Conservation (phyloP, 2,888 invertebrate genomes). For the Tenodera sinensis region DNA sequence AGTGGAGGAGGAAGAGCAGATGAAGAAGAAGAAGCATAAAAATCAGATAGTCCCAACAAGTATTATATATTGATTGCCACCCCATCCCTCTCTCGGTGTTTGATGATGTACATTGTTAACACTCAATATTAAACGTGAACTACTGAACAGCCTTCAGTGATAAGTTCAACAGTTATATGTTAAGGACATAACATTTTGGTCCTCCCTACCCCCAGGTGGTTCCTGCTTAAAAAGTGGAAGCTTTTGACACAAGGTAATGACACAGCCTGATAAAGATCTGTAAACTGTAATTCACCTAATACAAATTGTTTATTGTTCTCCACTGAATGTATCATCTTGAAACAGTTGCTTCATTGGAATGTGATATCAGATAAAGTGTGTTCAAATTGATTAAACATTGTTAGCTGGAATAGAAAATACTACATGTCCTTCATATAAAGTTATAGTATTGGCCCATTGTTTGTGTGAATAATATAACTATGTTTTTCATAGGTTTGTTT, state of each 20-base stretch:
- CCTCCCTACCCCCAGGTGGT: neutral
- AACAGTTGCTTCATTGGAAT: constrained; percentile 23
- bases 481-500: neutral
- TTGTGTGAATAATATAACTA: neutral
- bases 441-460: neutral
- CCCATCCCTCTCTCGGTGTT: constrained; percentile 3
- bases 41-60: neutral
- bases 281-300: constrained; percentile 21
- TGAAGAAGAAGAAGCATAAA: neutral
- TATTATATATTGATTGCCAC: neutral
- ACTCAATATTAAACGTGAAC: constrained; percentile 2
- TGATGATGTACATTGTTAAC: constrained; percentile 20
- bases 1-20: neutral
- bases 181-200: neutral
- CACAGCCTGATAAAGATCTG: constrained; percentile 27
- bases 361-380: constrained; percentile 19
- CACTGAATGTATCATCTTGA: constrained; percentile 21
- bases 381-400: neutral
- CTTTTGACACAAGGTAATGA: neutral
- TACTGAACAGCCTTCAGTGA: constrained; percentile 5
- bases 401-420: neutral
- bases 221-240: neutral
- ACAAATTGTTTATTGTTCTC: constrained; percentile 15
- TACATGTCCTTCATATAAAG: neutral
- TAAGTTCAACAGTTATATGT: neutral